Evolutionary conservation across 2,888 invertebrate genomes (phyloP).

Genomic region (Ormyrus thymus): DNA sequence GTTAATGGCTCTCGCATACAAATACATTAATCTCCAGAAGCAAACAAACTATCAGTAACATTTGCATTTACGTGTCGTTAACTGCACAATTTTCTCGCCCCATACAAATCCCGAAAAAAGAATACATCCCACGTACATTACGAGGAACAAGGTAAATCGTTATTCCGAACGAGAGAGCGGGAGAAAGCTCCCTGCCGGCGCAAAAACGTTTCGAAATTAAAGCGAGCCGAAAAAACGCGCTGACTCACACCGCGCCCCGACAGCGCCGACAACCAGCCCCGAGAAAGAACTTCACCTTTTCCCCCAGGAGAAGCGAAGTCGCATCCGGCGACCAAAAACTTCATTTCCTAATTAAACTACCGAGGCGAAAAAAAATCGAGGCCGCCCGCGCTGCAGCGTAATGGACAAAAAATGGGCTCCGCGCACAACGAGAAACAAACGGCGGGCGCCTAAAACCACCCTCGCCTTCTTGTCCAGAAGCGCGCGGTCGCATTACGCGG

Average conservation of each 20-base stretch:
- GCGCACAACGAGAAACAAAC: slow-evolving; percentile 59
- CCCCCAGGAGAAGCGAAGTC: not conserved
- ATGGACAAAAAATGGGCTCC: slow-evolving; percentile 37
- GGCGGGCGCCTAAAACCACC: slow-evolving; percentile 41
- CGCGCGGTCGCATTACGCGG: slow-evolving; percentile 66
- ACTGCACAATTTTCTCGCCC: not conserved
- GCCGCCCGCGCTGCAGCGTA: not conserved
- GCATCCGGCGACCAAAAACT: slow-evolving; percentile 38
- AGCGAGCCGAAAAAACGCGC: slow-evolving; percentile 25
- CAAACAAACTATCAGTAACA: not conserved
- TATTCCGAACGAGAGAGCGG: not conserved
- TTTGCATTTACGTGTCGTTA: slow-evolving; percentile 1
- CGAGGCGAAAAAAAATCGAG: no score
- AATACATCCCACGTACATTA: not conserved
- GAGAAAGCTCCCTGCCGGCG: not conserved
- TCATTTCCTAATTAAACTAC: slow-evolving; percentile 51
- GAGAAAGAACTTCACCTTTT: slow-evolving; percentile 17
- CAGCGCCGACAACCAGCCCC: not conserved
- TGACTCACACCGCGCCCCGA: slow-evolving; percentile 10
- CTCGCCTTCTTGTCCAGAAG: slow-evolving; percentile 63
- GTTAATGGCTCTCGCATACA: no score
- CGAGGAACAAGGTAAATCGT: not conserved
- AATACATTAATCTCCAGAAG: no score
- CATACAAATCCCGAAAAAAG: not conserved
- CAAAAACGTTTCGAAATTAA: slow-evolving; percentile 25